Percentiles rank a stretch among this genome's conserved stretches.
Conservation (phyloP, 2,113 vertebrate genomes). For the Natator depressus region DNA sequence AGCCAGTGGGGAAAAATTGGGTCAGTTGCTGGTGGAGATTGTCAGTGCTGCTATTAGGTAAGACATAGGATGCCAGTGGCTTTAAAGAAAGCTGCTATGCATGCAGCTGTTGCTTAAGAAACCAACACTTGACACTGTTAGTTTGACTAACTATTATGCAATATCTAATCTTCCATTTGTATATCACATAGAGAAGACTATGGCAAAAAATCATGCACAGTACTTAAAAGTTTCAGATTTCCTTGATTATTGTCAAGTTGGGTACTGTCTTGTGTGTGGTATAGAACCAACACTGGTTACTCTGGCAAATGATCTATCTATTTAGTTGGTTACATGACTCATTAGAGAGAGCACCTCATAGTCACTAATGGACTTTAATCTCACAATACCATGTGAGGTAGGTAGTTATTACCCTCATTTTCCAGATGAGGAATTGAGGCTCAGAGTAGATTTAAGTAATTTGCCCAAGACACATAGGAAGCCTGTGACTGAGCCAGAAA, state of each 20-base stretch:
- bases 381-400: neutral
- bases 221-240: neutral
- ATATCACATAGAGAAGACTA: neutral
- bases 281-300: neutral
- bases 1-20: neutral
- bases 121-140: neutral
- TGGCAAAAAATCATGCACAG: neutral
- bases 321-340: accelerated
- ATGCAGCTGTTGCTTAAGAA: neutral
- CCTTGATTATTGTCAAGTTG: neutral
- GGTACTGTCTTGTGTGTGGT: neutral
- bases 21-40: neutral
- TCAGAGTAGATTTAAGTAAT: neutral
- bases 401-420: neutral
- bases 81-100: neutral
- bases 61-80: neutral
- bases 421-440: neutral
- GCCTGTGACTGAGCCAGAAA: neutral
- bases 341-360: neutral
- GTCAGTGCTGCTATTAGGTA: neutral
- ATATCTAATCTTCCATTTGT: neutral
- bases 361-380: neutral
- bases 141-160: neutral
- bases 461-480: neutral
- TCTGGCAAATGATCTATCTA: neutral